A percentile compares a stretch with the other conserved stretches of the same genome.
phyloP scores from a whole-genome alignment of 2,888 invertebrate species.

The Theretra japonica region DNA sequence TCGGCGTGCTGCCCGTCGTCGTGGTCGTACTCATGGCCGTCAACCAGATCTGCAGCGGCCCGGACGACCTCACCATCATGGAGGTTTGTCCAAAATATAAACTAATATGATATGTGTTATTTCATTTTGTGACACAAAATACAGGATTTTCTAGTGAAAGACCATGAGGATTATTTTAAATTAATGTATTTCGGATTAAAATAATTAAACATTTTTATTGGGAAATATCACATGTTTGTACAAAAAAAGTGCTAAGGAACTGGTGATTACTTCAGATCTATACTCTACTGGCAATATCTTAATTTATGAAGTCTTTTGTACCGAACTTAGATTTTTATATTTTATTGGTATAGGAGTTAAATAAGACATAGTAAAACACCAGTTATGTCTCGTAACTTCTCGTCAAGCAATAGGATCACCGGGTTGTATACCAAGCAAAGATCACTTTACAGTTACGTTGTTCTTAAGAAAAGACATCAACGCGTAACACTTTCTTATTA shows the following conservation, averaged over 20 bases:
- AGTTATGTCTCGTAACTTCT: not conserved
- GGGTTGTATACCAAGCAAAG: not conserved
- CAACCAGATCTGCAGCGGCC: slow-evolving; percentile 84
- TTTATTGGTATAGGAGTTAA: no score
- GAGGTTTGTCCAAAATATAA: slow-evolving; percentile 60
- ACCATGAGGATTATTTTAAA: no score
- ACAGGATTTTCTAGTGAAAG: no score
- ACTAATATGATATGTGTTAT: not conserved
- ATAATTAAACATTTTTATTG: no score
- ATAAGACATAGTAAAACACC: not conserved
- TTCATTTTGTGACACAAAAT: not conserved
- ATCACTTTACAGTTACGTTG: not conserved
- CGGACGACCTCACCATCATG: slow-evolving; percentile 82
- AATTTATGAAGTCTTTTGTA: no score
- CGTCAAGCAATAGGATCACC: not conserved
- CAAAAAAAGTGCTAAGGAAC: no score
- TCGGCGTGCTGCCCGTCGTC: slow-evolving; percentile 89
- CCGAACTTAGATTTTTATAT: no score
- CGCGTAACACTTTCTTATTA: not conserved
- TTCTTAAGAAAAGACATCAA: slow-evolving; percentile 14
- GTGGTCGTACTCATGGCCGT: slow-evolving; percentile 86
- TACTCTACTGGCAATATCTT: no score
- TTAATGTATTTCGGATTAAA: no score
- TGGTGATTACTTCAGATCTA: no score
- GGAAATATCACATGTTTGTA: no score